A percentile compares a stretch with the other conserved stretches of the same genome.
Evolutionary conservation across 2,797 vertebrate genomes (phyloP).

Genomic region (Enteromius anoplus): DNA sequence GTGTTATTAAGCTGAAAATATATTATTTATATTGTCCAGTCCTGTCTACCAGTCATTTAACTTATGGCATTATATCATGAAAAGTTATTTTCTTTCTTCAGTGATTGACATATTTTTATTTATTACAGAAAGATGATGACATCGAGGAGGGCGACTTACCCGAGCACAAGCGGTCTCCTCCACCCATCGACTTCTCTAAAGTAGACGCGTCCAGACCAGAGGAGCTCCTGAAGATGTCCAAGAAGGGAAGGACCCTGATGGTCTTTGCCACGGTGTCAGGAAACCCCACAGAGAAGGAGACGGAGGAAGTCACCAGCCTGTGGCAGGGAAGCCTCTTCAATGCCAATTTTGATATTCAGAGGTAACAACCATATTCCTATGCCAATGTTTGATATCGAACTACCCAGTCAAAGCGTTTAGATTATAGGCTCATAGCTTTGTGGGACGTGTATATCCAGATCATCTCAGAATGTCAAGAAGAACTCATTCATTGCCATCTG

Average conservation of each 20-base stretch:
- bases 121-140: constrained; percentile 87
- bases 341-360: constrained; percentile 94
- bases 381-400: not conserved
- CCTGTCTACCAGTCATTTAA: not conserved
- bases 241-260: constrained; percentile 96
- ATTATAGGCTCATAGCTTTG: not conserved
- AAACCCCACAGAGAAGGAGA: constrained; percentile 92
- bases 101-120: not conserved
- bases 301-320: constrained; percentile 90
- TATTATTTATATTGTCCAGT: not conserved
- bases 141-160: constrained; percentile 96
- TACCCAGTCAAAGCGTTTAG: not conserved
- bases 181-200: constrained; percentile 91
- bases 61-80: not conserved
- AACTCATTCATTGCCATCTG: not conserved
- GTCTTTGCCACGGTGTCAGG: constrained; percentile 93
- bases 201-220: constrained; percentile 90
- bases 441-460: not conserved
- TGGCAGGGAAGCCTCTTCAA: constrained; percentile 98
- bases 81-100: not conserved
- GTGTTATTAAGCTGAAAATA: not conserved
- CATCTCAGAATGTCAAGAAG: not conserved
- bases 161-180: constrained; percentile 88
- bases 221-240: constrained; percentile 90
- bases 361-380: constrained; percentile 70